Conservation (phyloP, 2,797 vertebrate species). For the Meriones psammophilus region DNA sequence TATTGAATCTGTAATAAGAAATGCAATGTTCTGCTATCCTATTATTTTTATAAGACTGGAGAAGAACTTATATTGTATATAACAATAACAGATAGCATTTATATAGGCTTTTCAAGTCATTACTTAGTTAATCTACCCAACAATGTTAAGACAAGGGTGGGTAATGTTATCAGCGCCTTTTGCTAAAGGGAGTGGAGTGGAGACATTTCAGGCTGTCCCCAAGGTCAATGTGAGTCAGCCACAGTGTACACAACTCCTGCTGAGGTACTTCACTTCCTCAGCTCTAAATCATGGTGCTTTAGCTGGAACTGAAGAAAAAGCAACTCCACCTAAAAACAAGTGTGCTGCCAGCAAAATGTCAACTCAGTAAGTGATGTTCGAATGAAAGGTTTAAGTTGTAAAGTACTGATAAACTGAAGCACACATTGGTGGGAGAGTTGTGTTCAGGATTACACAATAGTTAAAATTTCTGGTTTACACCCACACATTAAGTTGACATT, state of each 20-base stretch:
- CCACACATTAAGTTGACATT: conserved; percentile 2
- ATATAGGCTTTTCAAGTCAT: background rate
- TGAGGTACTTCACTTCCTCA: background rate
- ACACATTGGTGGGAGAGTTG: conserved; percentile 9
- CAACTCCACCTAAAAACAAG: conserved; percentile 49
- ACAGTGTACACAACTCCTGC: background rate
- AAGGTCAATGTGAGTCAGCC: background rate
- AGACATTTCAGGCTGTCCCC: conserved; percentile 14
- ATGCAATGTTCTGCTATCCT: background rate
- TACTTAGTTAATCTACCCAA: background rate
- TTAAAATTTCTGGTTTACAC: conserved; percentile 44
- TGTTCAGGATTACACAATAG: conserved; percentile 19
- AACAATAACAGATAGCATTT: background rate
- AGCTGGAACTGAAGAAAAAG: conserved; percentile 37
- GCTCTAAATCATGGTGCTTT: conserved; percentile 29
- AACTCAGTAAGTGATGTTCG: conserved; percentile 31
- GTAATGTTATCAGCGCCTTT: background rate
- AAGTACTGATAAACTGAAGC: conserved; percentile 52
- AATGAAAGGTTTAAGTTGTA: background rate
- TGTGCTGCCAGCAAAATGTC: conserved; percentile 27
- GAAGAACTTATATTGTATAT: conserved; percentile 9
- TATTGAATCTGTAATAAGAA: background rate
- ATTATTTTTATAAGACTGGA: background rate
- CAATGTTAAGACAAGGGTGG: background rate
- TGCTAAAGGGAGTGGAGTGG: background rate